Conservation (phyloP, 2,113 vertebrate genomes). For the Ramphastos sulfuratus region DNA sequence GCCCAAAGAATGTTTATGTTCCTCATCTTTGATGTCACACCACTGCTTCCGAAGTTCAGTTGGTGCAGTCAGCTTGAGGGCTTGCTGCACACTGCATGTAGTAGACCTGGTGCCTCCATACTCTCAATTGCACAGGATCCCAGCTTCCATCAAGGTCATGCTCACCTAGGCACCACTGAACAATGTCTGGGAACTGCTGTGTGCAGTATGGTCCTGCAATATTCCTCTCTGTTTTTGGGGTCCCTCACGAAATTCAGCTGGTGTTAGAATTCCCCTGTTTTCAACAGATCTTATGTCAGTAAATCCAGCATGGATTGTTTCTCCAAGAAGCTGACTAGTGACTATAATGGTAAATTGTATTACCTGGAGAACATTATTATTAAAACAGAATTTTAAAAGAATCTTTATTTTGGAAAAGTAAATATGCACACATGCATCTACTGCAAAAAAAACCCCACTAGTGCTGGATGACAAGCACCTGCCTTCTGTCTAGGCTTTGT, state of each 20-base stretch:
- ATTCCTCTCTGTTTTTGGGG: not conserved
- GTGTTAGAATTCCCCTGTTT: not conserved
- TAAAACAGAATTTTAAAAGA: not conserved
- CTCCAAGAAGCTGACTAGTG: not conserved
- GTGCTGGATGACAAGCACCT: not conserved
- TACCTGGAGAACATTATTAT: not conserved
- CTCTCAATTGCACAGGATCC: not conserved
- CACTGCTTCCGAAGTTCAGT: not conserved
- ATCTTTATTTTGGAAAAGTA: not conserved
- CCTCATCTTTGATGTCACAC: not conserved
- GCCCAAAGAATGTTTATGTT: rapidly evolving
- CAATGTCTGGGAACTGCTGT: rapidly evolving
- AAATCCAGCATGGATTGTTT: not conserved
- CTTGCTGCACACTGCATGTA: rapidly evolving
- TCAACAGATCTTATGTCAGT: not conserved
- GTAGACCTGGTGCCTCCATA: not conserved
- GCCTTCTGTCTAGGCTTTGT: not conserved
- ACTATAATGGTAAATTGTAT: not conserved
- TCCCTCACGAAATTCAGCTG: not conserved
- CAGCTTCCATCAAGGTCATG: not conserved
- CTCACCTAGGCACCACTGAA: rapidly evolving
- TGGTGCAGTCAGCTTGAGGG: rapidly evolving
- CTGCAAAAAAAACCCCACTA: not conserved
- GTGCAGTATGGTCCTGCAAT: rapidly evolving
- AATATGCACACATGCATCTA: not conserved